Evolutionary conservation across 1,140 invertebrate species (phyloP), one percentile per base, ranked within the genome.

Genomic region (Manduca sexta): DNA sequence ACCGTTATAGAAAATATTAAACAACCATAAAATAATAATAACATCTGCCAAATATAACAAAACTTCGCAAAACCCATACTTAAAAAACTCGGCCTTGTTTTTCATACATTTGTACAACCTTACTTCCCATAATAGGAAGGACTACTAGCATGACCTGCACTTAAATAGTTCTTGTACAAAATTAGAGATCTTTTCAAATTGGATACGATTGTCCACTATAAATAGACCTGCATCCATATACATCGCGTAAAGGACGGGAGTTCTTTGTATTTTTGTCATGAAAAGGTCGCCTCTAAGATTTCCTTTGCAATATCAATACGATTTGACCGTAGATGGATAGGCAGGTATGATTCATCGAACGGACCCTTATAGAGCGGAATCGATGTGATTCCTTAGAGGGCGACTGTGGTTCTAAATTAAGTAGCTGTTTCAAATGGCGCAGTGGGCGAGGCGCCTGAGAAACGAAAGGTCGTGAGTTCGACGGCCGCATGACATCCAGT

Each of bases 121-220:
- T 53, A 39, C 51, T 42, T 26, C 51, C 51, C 51, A 47, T 53
- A 53, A 53, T 53, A 53, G 47, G 44, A 30, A 33, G 46, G 14
- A 31, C 14, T 17, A 33, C 45, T 31, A 47, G 18, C 15, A 38
- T 18, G 51, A 47, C 37, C 45, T 13, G 16, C 31, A 29, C 14
- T 37, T 45, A 38, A 33, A 37, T 47, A 53, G 26, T 10, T 14
- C 7, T 38, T 39, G 26, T 47, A 46, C 34, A 18, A 47, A 47
- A 47, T 43, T 39, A 37, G 30, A 48, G 51, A 17, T 44, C 40
- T 44, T 21, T 31, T 33, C 40, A 42, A 47, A 44, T 43, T 53
- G 35, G 45, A 38, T 29, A 14, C 1, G 30, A 11, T 4, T 2
- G 0, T 6, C 40, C 34, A 53, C 8, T 48, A 2, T 47, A 47